These are phyloP conservation scores for Patella pellucida DNA, from an alignment of 2,888 invertebrate species.

Conservation along the genomic window DNA sequence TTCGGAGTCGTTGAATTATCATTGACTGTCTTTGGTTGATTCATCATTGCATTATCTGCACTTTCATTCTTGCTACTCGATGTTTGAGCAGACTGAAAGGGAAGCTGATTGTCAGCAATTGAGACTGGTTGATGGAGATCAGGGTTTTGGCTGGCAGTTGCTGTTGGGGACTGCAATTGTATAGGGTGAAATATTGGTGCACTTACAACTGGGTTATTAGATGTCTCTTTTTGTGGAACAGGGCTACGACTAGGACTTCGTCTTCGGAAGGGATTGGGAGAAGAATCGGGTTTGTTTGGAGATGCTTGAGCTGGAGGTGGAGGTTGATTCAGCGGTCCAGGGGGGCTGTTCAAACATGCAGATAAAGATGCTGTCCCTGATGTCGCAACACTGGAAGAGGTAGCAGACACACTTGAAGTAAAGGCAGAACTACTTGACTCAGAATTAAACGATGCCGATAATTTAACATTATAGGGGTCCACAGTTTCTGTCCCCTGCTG, in stretches of 20 bases:
- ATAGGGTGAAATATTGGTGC: neutral
- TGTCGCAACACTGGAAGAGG: neutral
- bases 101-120: neutral
- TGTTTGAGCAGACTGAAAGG: neutral
- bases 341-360: neutral
- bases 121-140: neutral
- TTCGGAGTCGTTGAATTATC: neutral
- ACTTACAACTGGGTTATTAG: neutral
- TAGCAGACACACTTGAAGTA: neutral
- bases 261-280: neutral
- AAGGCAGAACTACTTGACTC: neutral
- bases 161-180: neutral
- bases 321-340: neutral
- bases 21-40: neutral
- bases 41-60: neutral
- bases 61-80: neutral
- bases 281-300: neutral
- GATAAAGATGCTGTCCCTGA: neutral
- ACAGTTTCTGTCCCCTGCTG: neutral
- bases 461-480: conserved; percentile 3
- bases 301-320: neutral
- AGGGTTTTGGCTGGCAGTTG: neutral
- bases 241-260: neutral
- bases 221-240: neutral
- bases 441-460: neutral